phyloP scores from a whole-genome alignment of 2,797 vertebrate species.

The Coranthus polyacanthus region DNA sequence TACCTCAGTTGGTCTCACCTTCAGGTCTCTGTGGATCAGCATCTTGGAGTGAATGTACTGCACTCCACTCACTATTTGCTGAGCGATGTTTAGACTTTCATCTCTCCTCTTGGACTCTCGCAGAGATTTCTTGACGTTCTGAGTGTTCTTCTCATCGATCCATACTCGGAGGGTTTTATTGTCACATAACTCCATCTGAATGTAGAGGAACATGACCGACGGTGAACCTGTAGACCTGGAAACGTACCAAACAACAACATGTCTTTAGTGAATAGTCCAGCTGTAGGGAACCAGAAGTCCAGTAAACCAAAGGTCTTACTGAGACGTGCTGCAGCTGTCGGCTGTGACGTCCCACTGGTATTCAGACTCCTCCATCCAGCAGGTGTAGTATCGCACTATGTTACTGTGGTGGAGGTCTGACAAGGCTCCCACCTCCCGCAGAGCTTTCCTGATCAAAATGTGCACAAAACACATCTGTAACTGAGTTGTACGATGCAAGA shows the following conservation, averaged over 20 bases:
- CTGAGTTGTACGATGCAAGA: no score
- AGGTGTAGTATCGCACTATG: conserved; percentile 81
- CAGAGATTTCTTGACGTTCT: conserved; percentile 51
- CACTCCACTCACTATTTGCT: conserved; percentile 87
- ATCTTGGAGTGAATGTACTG: conserved; percentile 86
- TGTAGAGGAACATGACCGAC: conserved; percentile 82
- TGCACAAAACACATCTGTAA: not conserved
- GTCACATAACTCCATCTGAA: conserved; percentile 92
- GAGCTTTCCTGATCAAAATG: conserved; percentile 69
- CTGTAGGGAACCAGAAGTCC: not conserved
- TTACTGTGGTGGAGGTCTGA: conserved; percentile 74
- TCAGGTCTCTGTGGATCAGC: conserved; percentile 93
- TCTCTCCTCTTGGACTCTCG: conserved; percentile 40
- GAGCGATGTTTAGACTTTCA: conserved; percentile 75
- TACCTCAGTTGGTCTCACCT: conserved; percentile 77
- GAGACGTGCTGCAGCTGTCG: conserved; percentile 64
- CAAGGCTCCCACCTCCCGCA: conserved; percentile 73
- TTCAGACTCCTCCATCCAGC: conserved; percentile 73
- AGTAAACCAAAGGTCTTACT: conserved; percentile 60
- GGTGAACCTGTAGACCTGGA: conserved; percentile 52
- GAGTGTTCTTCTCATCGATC: conserved; percentile 73
- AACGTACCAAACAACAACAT: not conserved
- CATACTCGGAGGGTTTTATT: conserved; percentile 83
- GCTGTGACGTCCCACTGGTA: conserved; percentile 50
- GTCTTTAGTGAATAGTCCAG: not conserved